Evolutionary conservation across 1,140 invertebrate species (phyloP), one percentile per base, ranked within the genome.

Genomic region (Drosophila sp.): DNA sequence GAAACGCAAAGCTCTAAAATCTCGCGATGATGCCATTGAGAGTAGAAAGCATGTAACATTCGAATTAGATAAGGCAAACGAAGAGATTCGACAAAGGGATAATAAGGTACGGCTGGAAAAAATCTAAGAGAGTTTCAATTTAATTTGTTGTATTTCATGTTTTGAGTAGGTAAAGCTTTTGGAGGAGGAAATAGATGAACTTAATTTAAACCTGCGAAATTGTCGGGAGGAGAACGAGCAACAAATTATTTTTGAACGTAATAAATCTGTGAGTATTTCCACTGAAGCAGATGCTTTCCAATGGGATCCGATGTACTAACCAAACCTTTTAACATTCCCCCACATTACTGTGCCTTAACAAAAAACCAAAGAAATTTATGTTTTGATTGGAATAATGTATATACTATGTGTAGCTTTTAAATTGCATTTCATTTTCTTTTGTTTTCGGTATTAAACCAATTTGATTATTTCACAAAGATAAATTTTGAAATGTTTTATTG

Each of bases 41-140:
- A 94, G 94, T 84, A 93, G 96, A 1, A 94, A 94, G 67, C 94
- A 94, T 64, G 92, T 96, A 44, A 94, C 95, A 70, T 94, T 94
- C 11, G 95, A 96, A 70, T 92, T 96, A 50, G 95, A 96, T 70
- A 95, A 96, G 91, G 94, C 94, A 67, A 94, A 93, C 82, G 93
- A 95, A 67, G 95, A 95, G 76, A 92, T 96, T 61, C 94, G 94
- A 50, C 95, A 95, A 78, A 94, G 96, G 85, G 95, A 96, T 83
- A 94, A 94, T 68, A 96, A 95, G 93, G 94, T 95, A 81, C 38
- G 40, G 23, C 1, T 17, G 17, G 17, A 4, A 8, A 25, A 5
- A 0, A 0, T 4, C n/a, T 11, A 7, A 35, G 0, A 11, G 1
- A 25, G 11, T 0, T 23, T 6, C 0, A 5, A 7, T 6, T 40